phyloP scores from a whole-genome alignment of 1,140 invertebrate species.

The Ruditapes philippinarum region DNA sequence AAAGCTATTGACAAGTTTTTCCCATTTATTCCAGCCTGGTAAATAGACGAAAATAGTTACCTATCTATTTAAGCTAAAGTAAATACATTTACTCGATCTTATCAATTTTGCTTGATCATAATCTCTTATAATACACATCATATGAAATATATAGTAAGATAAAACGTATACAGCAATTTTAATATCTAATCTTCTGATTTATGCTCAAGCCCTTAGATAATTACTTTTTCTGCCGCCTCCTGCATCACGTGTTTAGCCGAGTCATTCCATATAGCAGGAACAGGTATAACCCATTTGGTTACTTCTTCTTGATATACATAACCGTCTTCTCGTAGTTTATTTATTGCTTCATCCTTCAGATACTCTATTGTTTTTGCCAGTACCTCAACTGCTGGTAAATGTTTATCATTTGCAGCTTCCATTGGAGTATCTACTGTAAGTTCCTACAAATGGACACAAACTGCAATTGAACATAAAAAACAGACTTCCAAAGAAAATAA shows the following conservation, averaged over 20 bases:
- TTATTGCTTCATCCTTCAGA: conserved; percentile 36
- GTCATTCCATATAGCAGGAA: conserved; percentile 57
- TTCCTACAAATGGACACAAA: neutral
- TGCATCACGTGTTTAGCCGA: conserved; percentile 55
- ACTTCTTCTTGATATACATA: neutral
- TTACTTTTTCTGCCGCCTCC: conserved; percentile 24
- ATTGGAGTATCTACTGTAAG: neutral
- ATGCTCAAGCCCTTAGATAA: too few relatives aligned
- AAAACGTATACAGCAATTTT: too few relatives aligned
- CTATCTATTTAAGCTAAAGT: too few relatives aligned
- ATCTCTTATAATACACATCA: too few relatives aligned
- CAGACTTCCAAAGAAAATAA: too few relatives aligned
- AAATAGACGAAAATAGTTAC: neutral
- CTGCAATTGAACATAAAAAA: neutral
- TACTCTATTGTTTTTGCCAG: conserved; percentile 33
- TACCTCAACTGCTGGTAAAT: conserved; percentile 16
- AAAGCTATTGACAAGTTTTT: neutral
- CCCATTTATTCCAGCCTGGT: conserved; percentile 6
- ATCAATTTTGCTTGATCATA: too few relatives aligned
- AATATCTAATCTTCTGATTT: too few relatives aligned
- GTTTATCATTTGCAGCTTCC: conserved; percentile 30
- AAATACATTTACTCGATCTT: too few relatives aligned
- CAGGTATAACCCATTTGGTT: conserved; percentile 57
- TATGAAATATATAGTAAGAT: too few relatives aligned
- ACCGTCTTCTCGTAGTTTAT: neutral